Conservation (phyloP, 2,888 invertebrate genomes). For the Galeopsomyia nigrocyanea region DNA sequence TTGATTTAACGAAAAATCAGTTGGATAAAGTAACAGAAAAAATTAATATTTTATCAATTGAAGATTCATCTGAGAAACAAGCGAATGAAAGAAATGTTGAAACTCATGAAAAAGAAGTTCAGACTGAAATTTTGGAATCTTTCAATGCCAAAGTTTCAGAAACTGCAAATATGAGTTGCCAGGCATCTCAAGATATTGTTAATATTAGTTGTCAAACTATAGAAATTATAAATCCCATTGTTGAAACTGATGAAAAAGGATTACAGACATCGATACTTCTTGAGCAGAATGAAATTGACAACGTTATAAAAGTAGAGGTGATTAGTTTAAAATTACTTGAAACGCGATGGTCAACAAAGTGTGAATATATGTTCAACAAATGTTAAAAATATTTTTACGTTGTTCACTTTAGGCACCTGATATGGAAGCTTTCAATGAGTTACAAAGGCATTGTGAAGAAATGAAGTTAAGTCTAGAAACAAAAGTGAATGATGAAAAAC, state of each 20-base stretch:
- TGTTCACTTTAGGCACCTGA: constrained; percentile 42
- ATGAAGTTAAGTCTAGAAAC: constrained; percentile 47
- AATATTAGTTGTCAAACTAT: constrained; percentile 51
- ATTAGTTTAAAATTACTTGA: too few relatives aligned
- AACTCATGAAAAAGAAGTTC: constrained; percentile 26
- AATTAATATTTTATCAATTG: constrained; percentile 46
- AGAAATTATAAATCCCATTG: constrained; percentile 4
- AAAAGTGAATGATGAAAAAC: constrained; percentile 28
- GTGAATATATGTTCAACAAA: not conserved
- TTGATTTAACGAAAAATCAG: constrained; percentile 51
- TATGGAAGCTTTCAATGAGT: constrained; percentile 43
- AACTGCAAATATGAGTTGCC: not conserved
- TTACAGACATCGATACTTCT: constrained; percentile 49
- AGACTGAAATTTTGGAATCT: constrained; percentile 19
- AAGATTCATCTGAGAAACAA: constrained; percentile 19
- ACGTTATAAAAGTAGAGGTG: too few relatives aligned
- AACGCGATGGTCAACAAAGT: too few relatives aligned
- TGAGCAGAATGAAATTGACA: constrained; percentile 14
- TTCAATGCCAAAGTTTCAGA: not conserved
- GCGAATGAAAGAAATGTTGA: not conserved
- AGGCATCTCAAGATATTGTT: constrained; percentile 7
- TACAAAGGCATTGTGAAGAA: constrained; percentile 47
- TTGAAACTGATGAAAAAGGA: constrained; percentile 45
- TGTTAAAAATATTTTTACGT: constrained; percentile 5
- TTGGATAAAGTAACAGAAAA: constrained; percentile 50